These are phyloP conservation scores for Hydrolagus affinis DNA, from an alignment of 2,113 vertebrate species.

Conservation along the genomic window DNA sequence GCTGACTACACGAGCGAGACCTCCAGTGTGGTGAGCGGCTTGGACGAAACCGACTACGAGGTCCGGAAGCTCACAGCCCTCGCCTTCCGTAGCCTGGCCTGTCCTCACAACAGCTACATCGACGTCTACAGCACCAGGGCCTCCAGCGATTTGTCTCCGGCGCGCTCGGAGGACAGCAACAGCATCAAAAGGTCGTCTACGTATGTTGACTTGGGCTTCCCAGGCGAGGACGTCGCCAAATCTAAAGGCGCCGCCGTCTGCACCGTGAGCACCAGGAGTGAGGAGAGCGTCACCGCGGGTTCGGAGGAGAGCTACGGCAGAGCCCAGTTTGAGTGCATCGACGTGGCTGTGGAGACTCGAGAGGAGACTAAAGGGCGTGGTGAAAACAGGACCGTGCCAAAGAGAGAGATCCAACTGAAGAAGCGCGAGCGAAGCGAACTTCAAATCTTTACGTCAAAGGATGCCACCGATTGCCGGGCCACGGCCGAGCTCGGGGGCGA, in stretches of 20 bases:
- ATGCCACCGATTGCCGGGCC: conserved; percentile 35
- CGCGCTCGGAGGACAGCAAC: conserved; percentile 67
- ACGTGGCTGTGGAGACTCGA: conserved; percentile 70
- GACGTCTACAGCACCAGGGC: conserved; percentile 67
- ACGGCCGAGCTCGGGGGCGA: conserved; percentile 18
- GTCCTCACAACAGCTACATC: conserved; percentile 54
- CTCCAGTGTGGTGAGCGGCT: conserved; percentile 65
- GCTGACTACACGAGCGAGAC: conserved; percentile 47
- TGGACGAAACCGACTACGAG: conserved; percentile 70
- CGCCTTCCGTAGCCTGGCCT: conserved; percentile 62
- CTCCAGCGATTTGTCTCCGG: conserved; percentile 57
- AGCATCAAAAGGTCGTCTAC: conserved; percentile 59
- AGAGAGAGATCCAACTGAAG: conserved; percentile 85
- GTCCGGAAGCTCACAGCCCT: conserved; percentile 67
- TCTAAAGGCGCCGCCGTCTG: neutral
- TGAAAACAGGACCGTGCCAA: conserved; percentile 76
- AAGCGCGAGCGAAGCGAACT: conserved; percentile 56
- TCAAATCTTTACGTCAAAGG: conserved; percentile 44
- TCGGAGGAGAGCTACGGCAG: conserved; percentile 54
- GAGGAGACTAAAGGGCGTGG: conserved; percentile 52
- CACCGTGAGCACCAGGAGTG: conserved; percentile 29
- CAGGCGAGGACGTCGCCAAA: conserved; percentile 34
- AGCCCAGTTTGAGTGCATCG: conserved; percentile 72
- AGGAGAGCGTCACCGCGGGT: conserved; percentile 51
- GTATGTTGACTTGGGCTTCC: conserved; percentile 55